Evolutionary conservation across 2,113 vertebrate genomes (phyloP), one percentile per base, ranked within the genome.

Genomic region (Podiceps cristatus): DNA sequence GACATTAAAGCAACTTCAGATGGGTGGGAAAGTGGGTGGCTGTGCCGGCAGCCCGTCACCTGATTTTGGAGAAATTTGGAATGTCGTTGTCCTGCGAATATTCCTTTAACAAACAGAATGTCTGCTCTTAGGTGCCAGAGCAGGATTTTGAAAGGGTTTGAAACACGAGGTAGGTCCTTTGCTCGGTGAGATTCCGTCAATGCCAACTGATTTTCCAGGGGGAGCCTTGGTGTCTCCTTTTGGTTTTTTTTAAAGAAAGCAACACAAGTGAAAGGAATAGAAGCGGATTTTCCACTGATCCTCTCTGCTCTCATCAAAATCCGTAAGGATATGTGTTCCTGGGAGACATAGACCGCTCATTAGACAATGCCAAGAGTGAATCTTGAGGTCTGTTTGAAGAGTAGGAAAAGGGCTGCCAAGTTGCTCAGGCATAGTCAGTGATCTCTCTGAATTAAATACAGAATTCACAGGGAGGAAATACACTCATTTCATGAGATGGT

Each of bases 361-460:
- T 97, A 88, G 94, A 66, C 86, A 73, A 87, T 81, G 56, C 62
- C 86, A 78, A 80, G 92, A 47, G 62, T 42, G 76, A 93, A 95
- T 86, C 87, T 96, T 95, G 56, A 93, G 84, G 72, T 96, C 67
- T 91, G n/a, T 96, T 96, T 96, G 77, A 97, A 96, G 91, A 93
- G 90, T 86, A 97, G 73, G 93, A 97, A 96, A 81, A 80, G 50
- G 78, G 69, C 92, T 97, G 88, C 67, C 92, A 87, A 72, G 90
- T 92, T 92, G 75, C 66, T 97, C 73, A 84, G 94, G 77, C 88
- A 88, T 81, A 94, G 55, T 74, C 90, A 84, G 77, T 93, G 92
- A 94, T 97, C 86, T 94, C 88, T 80, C 78, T 90, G 90, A 94
- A 95, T 97, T 96, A 94, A 96, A 94, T 93, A 89, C 64, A 95